phyloP scores from a whole-genome alignment of 2,797 vertebrate genomes.

The Columba guinea region DNA sequence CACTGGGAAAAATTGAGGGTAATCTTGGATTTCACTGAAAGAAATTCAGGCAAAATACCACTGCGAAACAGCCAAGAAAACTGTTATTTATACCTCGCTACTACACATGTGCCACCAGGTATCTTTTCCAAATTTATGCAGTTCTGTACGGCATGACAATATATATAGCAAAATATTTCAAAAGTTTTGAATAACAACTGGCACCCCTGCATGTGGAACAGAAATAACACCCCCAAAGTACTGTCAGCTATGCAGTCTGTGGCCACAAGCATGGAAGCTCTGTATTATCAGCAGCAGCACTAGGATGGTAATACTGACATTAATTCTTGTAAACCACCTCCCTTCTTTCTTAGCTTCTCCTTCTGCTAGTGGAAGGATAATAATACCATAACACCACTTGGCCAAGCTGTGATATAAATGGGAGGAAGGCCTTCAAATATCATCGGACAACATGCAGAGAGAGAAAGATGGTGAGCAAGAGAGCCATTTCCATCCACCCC shows the following conservation, averaged over 20 bases:
- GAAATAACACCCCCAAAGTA: neutral
- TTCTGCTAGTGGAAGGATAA: neutral
- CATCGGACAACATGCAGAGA: neutral
- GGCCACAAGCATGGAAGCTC: neutral
- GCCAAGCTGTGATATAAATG: neutral
- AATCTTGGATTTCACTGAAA: neutral
- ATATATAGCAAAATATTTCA: neutral
- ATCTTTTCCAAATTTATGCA: neutral
- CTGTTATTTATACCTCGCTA: neutral
- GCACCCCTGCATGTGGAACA: neutral
- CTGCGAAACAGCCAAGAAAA: neutral
- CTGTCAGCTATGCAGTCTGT: neutral
- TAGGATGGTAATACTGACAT: neutral
- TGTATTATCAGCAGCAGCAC: neutral
- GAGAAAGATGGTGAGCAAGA: neutral
- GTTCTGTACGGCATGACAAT: neutral
- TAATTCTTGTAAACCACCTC: neutral
- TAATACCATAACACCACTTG: rapidly evolving
- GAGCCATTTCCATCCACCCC: rapidly evolving
- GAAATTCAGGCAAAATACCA: neutral
- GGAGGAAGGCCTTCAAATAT: neutral
- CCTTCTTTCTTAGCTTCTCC: neutral
- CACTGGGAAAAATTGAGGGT: neutral
- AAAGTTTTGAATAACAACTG: neutral
- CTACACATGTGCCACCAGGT: neutral